Evolutionary conservation across 2,113 vertebrate genomes (phyloP).

Genomic region (Dascyllus trimaculatus): DNA sequence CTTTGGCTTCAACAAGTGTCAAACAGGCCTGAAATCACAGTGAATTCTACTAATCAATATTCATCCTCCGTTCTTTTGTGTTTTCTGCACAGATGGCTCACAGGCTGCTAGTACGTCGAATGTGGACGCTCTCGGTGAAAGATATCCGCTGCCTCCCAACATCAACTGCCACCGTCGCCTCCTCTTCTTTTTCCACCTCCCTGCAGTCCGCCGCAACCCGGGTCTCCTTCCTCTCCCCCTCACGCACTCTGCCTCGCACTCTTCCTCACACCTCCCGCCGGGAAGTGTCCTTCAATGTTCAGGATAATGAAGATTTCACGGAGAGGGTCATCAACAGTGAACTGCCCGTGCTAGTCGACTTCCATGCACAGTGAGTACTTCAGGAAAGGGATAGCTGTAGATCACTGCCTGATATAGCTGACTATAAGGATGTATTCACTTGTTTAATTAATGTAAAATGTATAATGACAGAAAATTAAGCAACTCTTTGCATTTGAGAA

Average conservation of each 20-base stretch:
- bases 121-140: constrained; percentile 76
- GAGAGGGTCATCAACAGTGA: constrained; percentile 93
- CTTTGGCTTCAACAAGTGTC: background rate
- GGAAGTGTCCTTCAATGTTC: constrained; percentile 90
- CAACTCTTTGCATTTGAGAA: no score
- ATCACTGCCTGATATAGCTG: no score
- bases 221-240: constrained; percentile 59
- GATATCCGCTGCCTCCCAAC: constrained; percentile 61
- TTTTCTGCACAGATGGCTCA: constrained; percentile 90
- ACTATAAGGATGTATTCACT: no score
- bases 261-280: constrained; percentile 55
- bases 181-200: constrained; percentile 54
- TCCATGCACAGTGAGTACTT: constrained; percentile 94
- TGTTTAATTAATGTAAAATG: no score
- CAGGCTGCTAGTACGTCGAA: constrained; percentile 83
- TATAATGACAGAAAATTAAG: no score
- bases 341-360: constrained; percentile 94
- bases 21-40: background rate
- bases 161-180: constrained; percentile 6
- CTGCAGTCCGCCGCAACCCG: constrained; percentile 34
- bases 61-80: background rate
- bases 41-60: background rate
- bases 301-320: constrained; percentile 94
- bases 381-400: background rate
- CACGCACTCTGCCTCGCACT: constrained; percentile 40